Base-by-base conservation (phyloP, 2,113 vertebrate genomes). In the Siphamia tubifer region DNA sequence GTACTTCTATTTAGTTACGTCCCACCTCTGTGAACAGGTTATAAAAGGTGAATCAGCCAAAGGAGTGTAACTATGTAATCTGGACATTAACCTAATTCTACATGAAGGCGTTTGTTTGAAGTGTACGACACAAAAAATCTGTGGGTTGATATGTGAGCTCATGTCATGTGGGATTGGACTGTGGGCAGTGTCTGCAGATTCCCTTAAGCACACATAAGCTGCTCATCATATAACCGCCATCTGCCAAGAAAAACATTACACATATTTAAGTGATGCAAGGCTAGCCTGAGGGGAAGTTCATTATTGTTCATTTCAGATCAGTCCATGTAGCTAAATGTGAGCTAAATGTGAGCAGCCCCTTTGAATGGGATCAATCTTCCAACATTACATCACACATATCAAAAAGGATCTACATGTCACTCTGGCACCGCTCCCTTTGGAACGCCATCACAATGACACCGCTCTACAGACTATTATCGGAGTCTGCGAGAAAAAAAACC, bases 161-260 rank as follows among this genome's bases (percentile, higher is more conserved):
- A 61, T 35, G 9, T 3, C 69, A 75, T 69, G n/a, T 43, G 74
- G 72, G 62, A 69, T 44, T 2, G 52, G 35, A 36, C 53, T 17
- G 27, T 21, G 13, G 56, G 24, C 13, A 0, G 47, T 34, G 1
- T 27, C 25, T 8, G 54, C 31, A 47, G 61, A 74, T 54, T 63
- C 38, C 31, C 43, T 49, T 53, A 48, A 80, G 48, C 57, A 13
- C 67, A 61, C 52, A 63, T 82, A 70, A 80, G 61, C 74, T 53
- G 58, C 77, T 82, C 79, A 70, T 83, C 66, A 73, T 47, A 67
- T 3, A 13, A 34, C 53, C 6, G 36, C 10, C 5, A 25, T 31
- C 5, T 4, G 45, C 62, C 55, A 81, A 82, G 60, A 52, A 63
- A 71, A 76, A 79, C 64, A 61, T 63, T 28, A 56, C 57, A 42